Evolutionary conservation across 2,888 invertebrate genomes (phyloP), one percentile per base, ranked within the genome.

Genomic region (Ormyrus labotus): DNA sequence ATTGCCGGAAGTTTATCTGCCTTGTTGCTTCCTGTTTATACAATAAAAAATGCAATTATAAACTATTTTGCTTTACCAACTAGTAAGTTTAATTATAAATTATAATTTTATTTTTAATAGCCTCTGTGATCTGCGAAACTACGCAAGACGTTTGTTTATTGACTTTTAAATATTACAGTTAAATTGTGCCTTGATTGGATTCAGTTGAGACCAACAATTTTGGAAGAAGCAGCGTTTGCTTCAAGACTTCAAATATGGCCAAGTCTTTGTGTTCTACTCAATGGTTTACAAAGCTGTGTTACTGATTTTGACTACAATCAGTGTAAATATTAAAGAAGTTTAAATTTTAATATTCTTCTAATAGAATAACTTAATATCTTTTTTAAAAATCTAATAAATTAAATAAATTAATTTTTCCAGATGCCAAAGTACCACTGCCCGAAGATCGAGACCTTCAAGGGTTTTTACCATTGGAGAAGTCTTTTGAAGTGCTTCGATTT

Each of bases 381-480:
- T 19, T 19, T 4, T 34, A 2, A 34, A 34, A 34, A 34, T 34
- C 2, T 11, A 6, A 58, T 58, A 58, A n/a, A 58, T 58, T 58
- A 2, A 10, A 45, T 11, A n/a, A 47, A 8, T 48, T 51, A 47
- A 64, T 50, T 34, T 67, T 76, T 70, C 7, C 87, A 95, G 95
- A 94, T 89, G 91, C 91, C 57, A 92, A 93, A 83, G 92, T 93
- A 64, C 96, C 96, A 5, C 91, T 97, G 73, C 94, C 95, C 0
- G 96, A 96, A 91, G 96, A 97, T 90, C 94, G 94, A 86, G 95
- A 96, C 89, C 91, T 97, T 72, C 94, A 95, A 87, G 96, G 96
- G 34, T 97, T 96, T 91, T 91, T 95, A 82, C 96, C 96, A 0
- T 91, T 96, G 60, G 93, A 93, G 85, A 92, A 91, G 68, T 92